Base-by-base conservation (phyloP, 2,113 vertebrate genomes). In the Agapornis roseicollis region DNA sequence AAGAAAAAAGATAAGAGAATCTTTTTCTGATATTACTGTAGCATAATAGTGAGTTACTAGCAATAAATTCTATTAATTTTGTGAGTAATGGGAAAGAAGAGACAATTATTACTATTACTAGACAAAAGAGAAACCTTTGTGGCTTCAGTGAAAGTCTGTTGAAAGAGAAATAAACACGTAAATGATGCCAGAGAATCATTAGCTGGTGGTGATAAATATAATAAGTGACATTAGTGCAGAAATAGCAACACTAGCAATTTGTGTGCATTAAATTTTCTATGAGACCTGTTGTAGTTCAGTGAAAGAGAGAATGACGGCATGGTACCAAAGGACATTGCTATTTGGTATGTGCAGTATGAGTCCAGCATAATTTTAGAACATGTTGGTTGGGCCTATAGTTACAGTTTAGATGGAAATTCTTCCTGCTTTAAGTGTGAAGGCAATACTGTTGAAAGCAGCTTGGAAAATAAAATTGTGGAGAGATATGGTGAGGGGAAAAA, bases 101-200 rank as follows among this genome's bases (percentile, higher is more conserved):
- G 42, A n/a, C 28, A 23, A 46, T 80, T 52, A 80, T 93, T 88
- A 77, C 74, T 79, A 24, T 69, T 93, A 58, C 33, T 63, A 85
- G 53, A 42, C 39, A 65, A 68, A 80, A 93, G 49, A 87, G 46
- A 72, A 88, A 87, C 52, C 47, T 89, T 85, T 82, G 58, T 3
- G 13, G 49, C 71, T 82, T 65, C 35, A 63, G 68, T 70, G 68
- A 61, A 93, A 90, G 71, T 76, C 49, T 76, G 58, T 71, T 92
- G 81, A 85, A 69, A 91, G 89, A 89, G 85, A 82, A 96, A 91
- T 71, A 89, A 91, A 81, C 56, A 68, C 27, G 55, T 70, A 91
- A 81, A 89, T 76, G 42, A 39, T 71, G 65, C 66, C 70, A 70
- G 64, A 79, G 87, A 85, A 88, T 92, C 58, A 64, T 88, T 93